A percentile compares a stretch with the other conserved stretches of the same genome.
phyloP scores from a whole-genome alignment of 2,888 invertebrate species.

The Kryphioiulus occultus region DNA sequence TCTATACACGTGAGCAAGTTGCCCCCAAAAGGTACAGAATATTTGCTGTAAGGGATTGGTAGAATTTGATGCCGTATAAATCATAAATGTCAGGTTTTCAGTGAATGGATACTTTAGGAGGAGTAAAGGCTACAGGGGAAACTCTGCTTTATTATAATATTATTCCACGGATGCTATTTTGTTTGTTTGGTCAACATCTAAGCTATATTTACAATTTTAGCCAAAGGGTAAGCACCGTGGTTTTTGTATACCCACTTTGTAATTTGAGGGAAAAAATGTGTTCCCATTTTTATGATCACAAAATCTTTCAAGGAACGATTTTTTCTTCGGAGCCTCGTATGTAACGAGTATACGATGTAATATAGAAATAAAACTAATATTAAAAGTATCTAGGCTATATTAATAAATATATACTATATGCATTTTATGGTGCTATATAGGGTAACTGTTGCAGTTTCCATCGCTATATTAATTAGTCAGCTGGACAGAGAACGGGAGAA shows the following conservation, averaged over 20 bases:
- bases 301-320: background rate
- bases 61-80: conserved; percentile 5
- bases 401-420: background rate
- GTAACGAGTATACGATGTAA: background rate
- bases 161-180: background rate
- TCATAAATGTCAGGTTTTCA: conserved; percentile 15
- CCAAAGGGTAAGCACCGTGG: background rate
- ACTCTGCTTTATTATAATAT: background rate
- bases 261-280: background rate
- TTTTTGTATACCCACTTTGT: conserved; percentile 10
- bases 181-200: conserved; percentile 29
- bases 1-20: background rate
- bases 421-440: background rate
- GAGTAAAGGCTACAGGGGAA: conserved; percentile 12
- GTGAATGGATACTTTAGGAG: conserved; percentile 17
- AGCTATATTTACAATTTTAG: conserved; percentile 15
- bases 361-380: conserved; percentile 12
- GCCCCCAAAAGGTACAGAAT: background rate
- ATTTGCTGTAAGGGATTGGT: background rate
- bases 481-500: too few species aligned
- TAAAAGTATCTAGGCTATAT: background rate
- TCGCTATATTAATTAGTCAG: background rate
- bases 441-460: background rate
- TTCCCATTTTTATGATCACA: background rate
- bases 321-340: background rate